Evolutionary conservation across 2,888 invertebrate genomes (phyloP).

Genomic region (Polydrusus cervinus): DNA sequence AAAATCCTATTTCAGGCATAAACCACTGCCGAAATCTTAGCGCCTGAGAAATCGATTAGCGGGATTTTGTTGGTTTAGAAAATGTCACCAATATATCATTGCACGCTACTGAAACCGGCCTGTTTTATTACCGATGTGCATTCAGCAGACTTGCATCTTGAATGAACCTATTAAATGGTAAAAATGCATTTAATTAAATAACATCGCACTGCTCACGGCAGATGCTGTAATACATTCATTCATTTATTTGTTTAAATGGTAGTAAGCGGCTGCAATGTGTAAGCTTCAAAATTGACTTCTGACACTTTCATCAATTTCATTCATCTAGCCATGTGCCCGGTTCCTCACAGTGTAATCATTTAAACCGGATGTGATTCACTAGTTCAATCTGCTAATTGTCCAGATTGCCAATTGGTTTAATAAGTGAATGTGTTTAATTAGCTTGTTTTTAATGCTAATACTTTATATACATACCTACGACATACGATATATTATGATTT

Average conservation of each 20-base stretch:
- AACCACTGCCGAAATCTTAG: no score
- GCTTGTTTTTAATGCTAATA: neutral
- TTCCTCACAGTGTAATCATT: constrained; percentile 23
- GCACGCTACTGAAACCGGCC: no score
- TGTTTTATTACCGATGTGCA: no score
- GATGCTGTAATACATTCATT: constrained; percentile 26
- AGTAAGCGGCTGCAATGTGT: constrained; percentile 16
- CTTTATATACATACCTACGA: neutral
- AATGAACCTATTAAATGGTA: neutral
- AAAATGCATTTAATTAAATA: neutral
- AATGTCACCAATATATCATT: no score
- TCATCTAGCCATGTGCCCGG: constrained; percentile 36
- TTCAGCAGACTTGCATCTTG: no score
- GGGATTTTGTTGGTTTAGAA: no score
- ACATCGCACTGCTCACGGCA: neutral
- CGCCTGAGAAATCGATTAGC: no score
- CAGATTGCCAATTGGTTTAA: constrained; percentile 41
- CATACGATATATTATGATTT: no score
- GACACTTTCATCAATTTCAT: constrained; percentile 42
- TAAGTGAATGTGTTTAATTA: constrained; percentile 31
- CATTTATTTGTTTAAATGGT: constrained; percentile 1
- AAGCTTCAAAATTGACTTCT: constrained; percentile 35
- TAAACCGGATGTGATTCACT: constrained; percentile 48
- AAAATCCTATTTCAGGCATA: no score
- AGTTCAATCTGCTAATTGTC: constrained; percentile 41